A percentile compares a stretch with the other conserved stretches of the same genome.
These are phyloP conservation scores for Cariama cristata DNA, from an alignment of 2,113 vertebrate species.

Conservation along the genomic window DNA sequence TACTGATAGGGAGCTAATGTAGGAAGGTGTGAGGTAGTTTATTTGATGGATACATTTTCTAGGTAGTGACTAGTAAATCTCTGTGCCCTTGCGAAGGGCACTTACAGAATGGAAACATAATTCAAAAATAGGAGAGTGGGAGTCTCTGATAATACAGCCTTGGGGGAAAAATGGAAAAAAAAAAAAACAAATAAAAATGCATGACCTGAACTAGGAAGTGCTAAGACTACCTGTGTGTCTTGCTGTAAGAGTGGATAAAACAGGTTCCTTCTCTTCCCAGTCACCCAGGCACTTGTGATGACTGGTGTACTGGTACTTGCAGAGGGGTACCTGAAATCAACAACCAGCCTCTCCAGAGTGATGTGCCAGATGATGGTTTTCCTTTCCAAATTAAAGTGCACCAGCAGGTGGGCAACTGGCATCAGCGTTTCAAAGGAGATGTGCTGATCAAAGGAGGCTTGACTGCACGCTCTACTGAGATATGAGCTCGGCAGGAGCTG, in stretches of 20 bases:
- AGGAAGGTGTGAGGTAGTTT: not conserved
- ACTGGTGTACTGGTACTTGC: not conserved
- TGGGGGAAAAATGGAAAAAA: not conserved
- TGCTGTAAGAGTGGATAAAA: not conserved
- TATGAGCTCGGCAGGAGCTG: not conserved
- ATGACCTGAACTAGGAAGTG: not conserved
- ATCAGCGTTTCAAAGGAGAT: not conserved
- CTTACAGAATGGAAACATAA: not conserved
- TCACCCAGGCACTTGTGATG: not conserved
- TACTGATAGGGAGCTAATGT: not conserved
- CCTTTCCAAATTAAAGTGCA: not conserved
- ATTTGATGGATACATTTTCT: constrained; percentile 12
- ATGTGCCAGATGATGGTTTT: not conserved
- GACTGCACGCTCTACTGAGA: not conserved
- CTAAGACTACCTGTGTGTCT: not conserved
- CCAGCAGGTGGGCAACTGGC: not conserved
- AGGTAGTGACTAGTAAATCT: not conserved
- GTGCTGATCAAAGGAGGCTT: not conserved
- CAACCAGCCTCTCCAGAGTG: not conserved
- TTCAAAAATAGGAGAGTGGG: not conserved
- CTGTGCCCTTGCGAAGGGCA: not conserved
- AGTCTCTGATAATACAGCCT: not conserved
- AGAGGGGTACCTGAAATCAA: not conserved
- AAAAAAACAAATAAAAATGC: not conserved
- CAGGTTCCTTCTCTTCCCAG: not conserved